A percentile compares a stretch with the other conserved stretches of the same genome.
Evolutionary conservation across 1,140 invertebrate species (phyloP).

Genomic region (Homarus americanus): DNA sequence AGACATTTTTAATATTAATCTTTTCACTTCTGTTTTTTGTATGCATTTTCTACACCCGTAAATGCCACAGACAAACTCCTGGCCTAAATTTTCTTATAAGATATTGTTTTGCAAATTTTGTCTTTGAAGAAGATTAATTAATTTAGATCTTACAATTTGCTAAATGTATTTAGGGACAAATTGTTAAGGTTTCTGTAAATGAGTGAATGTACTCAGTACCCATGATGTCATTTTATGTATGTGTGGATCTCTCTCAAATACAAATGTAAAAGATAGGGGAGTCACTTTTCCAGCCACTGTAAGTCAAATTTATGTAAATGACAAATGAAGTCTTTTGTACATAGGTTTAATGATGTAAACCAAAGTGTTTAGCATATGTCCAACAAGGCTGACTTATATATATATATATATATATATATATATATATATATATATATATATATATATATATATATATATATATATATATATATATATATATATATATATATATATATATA

Average conservation of each 20-base stretch:
- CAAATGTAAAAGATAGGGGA: neutral
- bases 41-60: too few species aligned
- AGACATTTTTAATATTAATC: too few species aligned
- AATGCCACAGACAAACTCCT: too few species aligned
- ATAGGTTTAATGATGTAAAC: constrained; percentile 43
- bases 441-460: constrained; percentile 27
- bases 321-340: constrained; percentile 37
- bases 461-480: constrained; percentile 17
- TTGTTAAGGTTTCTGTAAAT: neutral
- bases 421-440: constrained; percentile 20
- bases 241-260: neutral
- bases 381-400: constrained; percentile 23
- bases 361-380: constrained; percentile 53
- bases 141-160: too few species aligned
- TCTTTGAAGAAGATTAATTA: too few species aligned
- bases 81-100: too few species aligned
- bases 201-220: neutral
- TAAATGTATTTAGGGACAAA: too few species aligned
- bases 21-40: too few species aligned
- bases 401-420: constrained; percentile 31
- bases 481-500: constrained; percentile 30
- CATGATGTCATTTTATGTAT: neutral
- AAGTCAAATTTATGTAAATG: neutral
- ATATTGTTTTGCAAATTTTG: too few species aligned
- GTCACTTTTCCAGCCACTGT: neutral